Base-by-base conservation (phyloP, 2,888 invertebrate genomes). In the Pristionchus fissidentatus region DNA sequence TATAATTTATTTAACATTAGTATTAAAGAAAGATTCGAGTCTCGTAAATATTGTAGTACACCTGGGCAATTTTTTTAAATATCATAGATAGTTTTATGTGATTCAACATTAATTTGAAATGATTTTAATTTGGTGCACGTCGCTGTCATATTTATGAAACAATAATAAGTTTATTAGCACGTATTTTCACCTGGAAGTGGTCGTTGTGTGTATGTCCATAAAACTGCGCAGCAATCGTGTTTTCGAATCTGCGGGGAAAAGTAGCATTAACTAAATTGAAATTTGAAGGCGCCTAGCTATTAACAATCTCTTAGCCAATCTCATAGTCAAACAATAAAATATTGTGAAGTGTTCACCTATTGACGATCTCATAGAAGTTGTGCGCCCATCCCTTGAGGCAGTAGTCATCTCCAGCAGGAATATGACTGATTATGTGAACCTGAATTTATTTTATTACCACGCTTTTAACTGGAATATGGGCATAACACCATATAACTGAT, bases 131-230 rank as follows among this genome's bases (percentile, higher is more conserved):
- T n/a, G n/a, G n/a, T n/a, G n/a, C n/a, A n/a, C n/a, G n/a, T n/a
- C n/a, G n/a, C n/a, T n/a, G n/a, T n/a, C n/a, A n/a, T n/a, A 32
- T 15, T 22, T 38, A 22, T 22, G 10, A 66, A 13, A 10, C 0
- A 0, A 66, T 15, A 15, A 66, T 22, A 19, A 5, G 19, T 3
- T 38, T 22, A 3, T 66, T 7, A 22, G 38, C 19, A 7, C 15
- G 32, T 4, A 57, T 26, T n/a, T 10, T n/a, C 49, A 88, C 89
- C 86, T 88, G 86, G 80, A 97, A 97, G 93, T 97, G 97, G 93
- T 97, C 97, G 91, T 94, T 96, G 94, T 97, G 97, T 2, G 97
- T 97, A 92, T 97, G 97, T 0, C 97, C 96, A 90, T 95, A 96
- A 92, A 96, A 96, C 92, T 96, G 95, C 0, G 95, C 96, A 0